phyloP scores from a whole-genome alignment of 2,113 vertebrate genomes.

The Perccottus glenii region DNA sequence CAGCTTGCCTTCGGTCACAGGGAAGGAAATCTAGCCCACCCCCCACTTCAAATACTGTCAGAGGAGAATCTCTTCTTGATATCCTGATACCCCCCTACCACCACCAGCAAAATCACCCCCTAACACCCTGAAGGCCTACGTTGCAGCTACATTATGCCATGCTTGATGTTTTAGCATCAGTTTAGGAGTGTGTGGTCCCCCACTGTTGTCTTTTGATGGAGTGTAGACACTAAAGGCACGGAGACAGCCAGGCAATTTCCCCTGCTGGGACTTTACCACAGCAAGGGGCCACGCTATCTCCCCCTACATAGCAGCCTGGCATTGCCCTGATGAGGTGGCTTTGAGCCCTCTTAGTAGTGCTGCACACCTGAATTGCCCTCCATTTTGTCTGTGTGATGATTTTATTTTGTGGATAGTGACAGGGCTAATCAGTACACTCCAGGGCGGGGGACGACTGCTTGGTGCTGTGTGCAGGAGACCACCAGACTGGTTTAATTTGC shows the following conservation, averaged over 20 bases:
- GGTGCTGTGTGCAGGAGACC: constrained; percentile 47
- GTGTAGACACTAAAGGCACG: constrained; percentile 79
- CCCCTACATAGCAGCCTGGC: constrained; percentile 49
- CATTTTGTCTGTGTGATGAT: constrained; percentile 68
- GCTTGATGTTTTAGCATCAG: constrained; percentile 86
- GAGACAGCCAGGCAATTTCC: constrained; percentile 82
- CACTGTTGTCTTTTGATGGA: constrained; percentile 83
- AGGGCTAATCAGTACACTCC: constrained; percentile 60
- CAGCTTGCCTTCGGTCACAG: constrained; percentile 74
- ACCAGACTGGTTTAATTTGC: constrained; percentile 60
- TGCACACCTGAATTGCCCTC: constrained; percentile 66
- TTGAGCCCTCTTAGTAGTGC: constrained; percentile 59
- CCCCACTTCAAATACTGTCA: constrained; percentile 72
- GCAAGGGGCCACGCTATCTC: constrained; percentile 74
- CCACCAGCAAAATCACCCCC: constrained; percentile 56
- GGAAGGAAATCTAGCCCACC: constrained; percentile 65
- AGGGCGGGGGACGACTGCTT: constrained; percentile 41
- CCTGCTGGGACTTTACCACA: constrained; percentile 76
- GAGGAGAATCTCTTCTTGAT: constrained; percentile 66
- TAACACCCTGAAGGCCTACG: constrained; percentile 54
- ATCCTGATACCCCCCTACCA: constrained; percentile 64
- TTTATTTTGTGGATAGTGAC: constrained; percentile 60
- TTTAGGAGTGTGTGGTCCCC: constrained; percentile 80
- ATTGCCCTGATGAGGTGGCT: constrained; percentile 67
- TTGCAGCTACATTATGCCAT: constrained; percentile 73